These are phyloP conservation scores for Pelvicachromis taeniatus DNA, from an alignment of 2,113 vertebrate genomes.

Conservation along the genomic window DNA sequence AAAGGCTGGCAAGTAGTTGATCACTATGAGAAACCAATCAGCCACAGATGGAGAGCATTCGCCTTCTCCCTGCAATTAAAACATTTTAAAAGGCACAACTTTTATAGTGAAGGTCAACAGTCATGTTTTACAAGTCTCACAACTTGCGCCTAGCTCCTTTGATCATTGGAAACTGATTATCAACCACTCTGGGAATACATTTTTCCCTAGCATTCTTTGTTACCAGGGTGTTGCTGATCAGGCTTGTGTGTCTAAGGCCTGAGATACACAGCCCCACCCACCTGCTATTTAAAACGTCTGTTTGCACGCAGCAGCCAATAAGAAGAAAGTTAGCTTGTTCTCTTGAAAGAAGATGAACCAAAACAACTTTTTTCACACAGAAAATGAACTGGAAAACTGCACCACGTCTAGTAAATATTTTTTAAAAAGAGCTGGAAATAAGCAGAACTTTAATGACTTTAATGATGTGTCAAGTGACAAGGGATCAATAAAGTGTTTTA, in stretches of 20 bases:
- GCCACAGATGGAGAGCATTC: neutral
- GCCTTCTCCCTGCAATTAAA: neutral
- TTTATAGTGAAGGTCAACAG: neutral
- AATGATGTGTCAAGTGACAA: neutral
- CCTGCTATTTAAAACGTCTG: neutral
- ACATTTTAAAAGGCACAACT: neutral
- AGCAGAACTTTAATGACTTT: neutral
- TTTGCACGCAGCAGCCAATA: neutral
- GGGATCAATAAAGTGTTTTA: neutral
- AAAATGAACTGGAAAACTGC: neutral
- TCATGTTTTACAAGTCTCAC: neutral
- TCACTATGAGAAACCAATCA: neutral
- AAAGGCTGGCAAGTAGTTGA: neutral
- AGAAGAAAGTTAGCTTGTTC: neutral
- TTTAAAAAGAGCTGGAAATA: fast-evolving
- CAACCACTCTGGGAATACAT: neutral
- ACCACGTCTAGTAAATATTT: neutral
- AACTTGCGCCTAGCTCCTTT: neutral
- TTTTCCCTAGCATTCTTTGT: neutral
- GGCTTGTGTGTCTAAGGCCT: neutral
- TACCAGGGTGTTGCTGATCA: neutral
- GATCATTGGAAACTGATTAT: neutral
- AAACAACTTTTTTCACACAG: neutral
- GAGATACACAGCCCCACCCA: fast-evolving
- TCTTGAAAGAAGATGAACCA: neutral